Evolutionary conservation across 2,797 vertebrate genomes (phyloP), one percentile per base, ranked within the genome.

Genomic region (Rhadinocentrus ornatus): DNA sequence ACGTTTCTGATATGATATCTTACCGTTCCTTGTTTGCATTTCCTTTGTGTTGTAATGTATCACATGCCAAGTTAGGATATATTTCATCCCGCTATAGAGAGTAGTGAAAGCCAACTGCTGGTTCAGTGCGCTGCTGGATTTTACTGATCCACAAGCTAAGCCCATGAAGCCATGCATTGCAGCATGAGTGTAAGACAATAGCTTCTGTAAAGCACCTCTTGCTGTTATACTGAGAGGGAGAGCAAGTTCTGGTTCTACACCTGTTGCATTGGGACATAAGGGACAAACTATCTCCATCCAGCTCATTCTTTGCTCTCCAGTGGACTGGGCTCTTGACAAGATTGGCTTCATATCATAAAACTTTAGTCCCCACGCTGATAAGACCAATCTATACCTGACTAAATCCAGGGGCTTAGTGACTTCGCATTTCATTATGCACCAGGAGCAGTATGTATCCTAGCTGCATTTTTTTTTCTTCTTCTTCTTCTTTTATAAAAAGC

Each of bases 151-250:
- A 83, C 71, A 57, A 54, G 83, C 69, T 91, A 87, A 91, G 90
- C 88, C 91, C 65, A 26, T 31, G 78, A 85, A 89, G 83, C 89
- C 88, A 50, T 64, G 88, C 83, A 81, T 82, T 52, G 54, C 62
- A 31, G 87, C 85, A 84, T 85, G 74, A 81, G 87, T 88, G 93
- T 91, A 94, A 93, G 91, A 93, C 91, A 94, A 94, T 93, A 92
- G 92, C 92, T 90, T 92, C 89, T 93, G 91, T 92, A 91, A 91
- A 86, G 89, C 91, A 86, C 85, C 86, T 92, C 89, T 92, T 58
- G 79, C 92, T 91, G 89, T 89, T 87, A 77, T 73, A 82, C 73
- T 56, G 76, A 81, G 87, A 82, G 75, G 54, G 73, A 78, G 83
- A 67, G 77, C 62, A 58, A 71, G 84, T 84, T 86, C 80, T 29